A percentile compares a stretch with the other conserved stretches of the same genome.
phyloP scores from a whole-genome alignment of 2,113 vertebrate genomes.

The Syngnathus floridae region DNA sequence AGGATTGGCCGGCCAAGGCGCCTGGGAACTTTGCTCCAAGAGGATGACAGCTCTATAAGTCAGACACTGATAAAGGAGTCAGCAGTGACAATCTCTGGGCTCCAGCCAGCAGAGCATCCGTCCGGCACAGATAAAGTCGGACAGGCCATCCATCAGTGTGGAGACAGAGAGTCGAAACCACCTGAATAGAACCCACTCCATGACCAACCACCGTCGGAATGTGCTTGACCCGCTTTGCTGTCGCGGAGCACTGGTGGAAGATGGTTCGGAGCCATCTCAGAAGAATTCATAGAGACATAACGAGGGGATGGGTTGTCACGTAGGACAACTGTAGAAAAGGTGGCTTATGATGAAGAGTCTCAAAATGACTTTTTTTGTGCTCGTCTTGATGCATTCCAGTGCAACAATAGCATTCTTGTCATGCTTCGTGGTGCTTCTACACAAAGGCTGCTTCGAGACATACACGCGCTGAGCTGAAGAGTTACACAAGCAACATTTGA shows the following conservation, averaged over 20 bases:
- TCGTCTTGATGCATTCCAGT: slow-evolving; percentile 31
- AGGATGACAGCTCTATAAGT: slow-evolving; percentile 65
- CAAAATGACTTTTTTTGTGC: slow-evolving; percentile 16
- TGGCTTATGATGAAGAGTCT: too few species aligned
- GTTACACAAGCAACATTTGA: slow-evolving; percentile 36
- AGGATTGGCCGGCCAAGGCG: slow-evolving; percentile 25
- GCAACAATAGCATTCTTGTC: slow-evolving; percentile 55
- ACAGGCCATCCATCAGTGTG: slow-evolving; percentile 67
- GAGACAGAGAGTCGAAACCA: slow-evolving; percentile 44
- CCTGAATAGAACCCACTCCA: slow-evolving; percentile 44
- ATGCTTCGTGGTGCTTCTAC: slow-evolving; percentile 37
- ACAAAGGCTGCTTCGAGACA: slow-evolving; percentile 23
- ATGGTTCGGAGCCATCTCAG: slow-evolving; percentile 33
- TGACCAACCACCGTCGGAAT: slow-evolving; percentile 56
- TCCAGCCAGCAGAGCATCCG: slow-evolving; percentile 55
- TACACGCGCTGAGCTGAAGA: slow-evolving; percentile 7
- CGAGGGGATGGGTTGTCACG: slow-evolving; percentile 35
- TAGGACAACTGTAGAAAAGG: not conserved
- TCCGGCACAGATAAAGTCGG: slow-evolving; percentile 65
- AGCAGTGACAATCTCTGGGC: slow-evolving; percentile 57
- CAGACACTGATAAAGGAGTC: slow-evolving; percentile 62
- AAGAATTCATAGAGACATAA: slow-evolving; percentile 40
- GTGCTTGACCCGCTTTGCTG: slow-evolving; percentile 10
- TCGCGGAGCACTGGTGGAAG: slow-evolving; percentile 15
- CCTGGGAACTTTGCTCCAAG: slow-evolving; percentile 54